Evolutionary conservation across 2,113 vertebrate genomes (phyloP), one percentile per base, ranked within the genome.

Genomic region (Arizona elegans): DNA sequence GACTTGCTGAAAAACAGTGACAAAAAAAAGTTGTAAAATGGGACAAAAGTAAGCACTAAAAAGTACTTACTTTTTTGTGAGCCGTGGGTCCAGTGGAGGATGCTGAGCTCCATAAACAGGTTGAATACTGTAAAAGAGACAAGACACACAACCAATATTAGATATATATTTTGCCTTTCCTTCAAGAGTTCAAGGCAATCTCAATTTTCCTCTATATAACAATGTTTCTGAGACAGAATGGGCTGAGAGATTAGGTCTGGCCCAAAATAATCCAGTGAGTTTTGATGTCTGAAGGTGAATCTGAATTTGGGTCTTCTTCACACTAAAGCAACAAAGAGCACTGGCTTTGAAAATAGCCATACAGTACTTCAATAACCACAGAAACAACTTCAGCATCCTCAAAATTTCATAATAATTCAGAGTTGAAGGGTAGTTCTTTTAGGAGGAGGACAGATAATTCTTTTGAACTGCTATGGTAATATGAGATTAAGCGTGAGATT

Each of bases 91-190:
- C 91, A 99, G 97, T 0, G 99, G 99, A 52, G 99, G 99, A 92
- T 99, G 99, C 96, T 99, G 99, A 11, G 99, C 99, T 97, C 99
- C 99, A 92, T 99, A 99, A 75, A 99, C 99, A 2, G 99, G 99
- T 52, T 99, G 99, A 93, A 99, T 98, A 89, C 99, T 99, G 96
- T 92, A 96, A 91, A 11, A 81, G 92, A 38, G 33, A 50, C 91
- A 93, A 95, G 93, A 94, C 4, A 87, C 11, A 89, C n/a, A 58
- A 43, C 33, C 33, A 43, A 81, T 81, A 81, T 81, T 81, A 81
- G 75, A 81, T 81, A 8, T 43, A 81, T 21, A 43, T 81, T 38
- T 17, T 21, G 33, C 33, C 33, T 81, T 81, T 81, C 75, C 75
- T 81, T 81, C 75, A 81, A 81, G 17, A 81, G 7, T 21, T 38